Evolutionary conservation across 2,888 invertebrate species (phyloP), one percentile per base, ranked within the genome.

Genomic region (Rotaria sp.): DNA sequence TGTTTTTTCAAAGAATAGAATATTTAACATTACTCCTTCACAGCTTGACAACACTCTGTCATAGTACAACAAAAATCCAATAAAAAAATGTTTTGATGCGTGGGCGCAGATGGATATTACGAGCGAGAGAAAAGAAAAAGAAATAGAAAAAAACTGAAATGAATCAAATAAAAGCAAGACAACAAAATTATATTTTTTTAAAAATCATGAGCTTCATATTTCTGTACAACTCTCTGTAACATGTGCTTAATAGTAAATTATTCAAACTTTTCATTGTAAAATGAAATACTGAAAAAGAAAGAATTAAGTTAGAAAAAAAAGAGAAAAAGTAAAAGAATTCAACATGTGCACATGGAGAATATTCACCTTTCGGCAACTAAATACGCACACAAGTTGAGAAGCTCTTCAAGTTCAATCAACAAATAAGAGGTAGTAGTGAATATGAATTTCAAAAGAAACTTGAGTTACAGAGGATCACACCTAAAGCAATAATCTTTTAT

Each of bases 351-450:
- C 21, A 67, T 67, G 30, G 1, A 38, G 35, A 1, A 15, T 67
- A 35, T 35, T 35, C 18, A 18, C 67, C 59, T 30, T 38, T 35
- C 2, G 15, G 67, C 67, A 67, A 67, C 30, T 5, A 67, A 67
- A 26, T 67, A 30, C 30, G 38, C 35, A 67, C 67, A 38, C 38
- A 1, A 15, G 35, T 67, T 67, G 67, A 38, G 67, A 67, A 67
- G 67, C 67, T 67, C 67, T 67, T 67, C 21, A 67, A 67, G 67
- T 67, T 67, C 67, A 67, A 67, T 67, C 67, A 67, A 38, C 38
- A 67, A 21, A 67, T 8, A 26, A 26, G 21, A 67, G 15, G 35
- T 67, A 67, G 35, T 21, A 15, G 21, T 21, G 4, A 21, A 30
- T 67, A 35, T 35, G 15, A 67, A 67, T 35, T 67, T 67, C 67